Evolutionary conservation across 2,888 invertebrate species (phyloP), one percentile per base, ranked within the genome.

Genomic region (Automeris io): DNA sequence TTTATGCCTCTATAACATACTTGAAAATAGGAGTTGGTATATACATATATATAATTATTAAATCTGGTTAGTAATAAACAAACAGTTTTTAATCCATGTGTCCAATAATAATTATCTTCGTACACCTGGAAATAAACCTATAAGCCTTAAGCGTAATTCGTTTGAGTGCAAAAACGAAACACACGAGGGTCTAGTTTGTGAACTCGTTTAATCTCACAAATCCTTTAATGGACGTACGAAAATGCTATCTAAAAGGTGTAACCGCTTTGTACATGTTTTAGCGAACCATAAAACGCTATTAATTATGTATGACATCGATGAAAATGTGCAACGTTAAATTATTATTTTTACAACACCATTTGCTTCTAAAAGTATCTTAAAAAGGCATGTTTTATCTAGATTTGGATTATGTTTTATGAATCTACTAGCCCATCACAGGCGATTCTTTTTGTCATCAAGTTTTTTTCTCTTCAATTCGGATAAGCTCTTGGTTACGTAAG

Each of bases 181-280:
- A 48, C 45, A 57, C 47, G 55, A 47, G 45, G 43, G 39, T 37
- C 46, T 60, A 50, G 57, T 51, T 62, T 50, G 49, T 50, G 57
- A 60, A 65, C 62, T 65, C 57, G 57, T 52, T 62, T 70, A 74
- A 77, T 72, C 74, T 67, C 46, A 43, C 56, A 67, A 77, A 80
- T 72, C 79, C 71, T 66, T 73, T 79, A 80, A 80, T 80, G 80
- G 80, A 76, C 69, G 66, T 66, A 61, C 57, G 64, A 51, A 61
- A 68, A 65, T 62, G 66, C 58, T 53, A 54, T 63, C 61, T 70
- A 64, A 75, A 76, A 73, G 71, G 70, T 73, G 63, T 64, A 57
- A 65, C 52, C 60, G 41, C 56, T 57, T 55, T 42, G 48, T 45
- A 53, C 41, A 47, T 33, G 49, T 45, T 47, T 55, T 48, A 53